Evolutionary conservation across 2,888 invertebrate species (phyloP).

Genomic region (Phaedon cochleariae): DNA sequence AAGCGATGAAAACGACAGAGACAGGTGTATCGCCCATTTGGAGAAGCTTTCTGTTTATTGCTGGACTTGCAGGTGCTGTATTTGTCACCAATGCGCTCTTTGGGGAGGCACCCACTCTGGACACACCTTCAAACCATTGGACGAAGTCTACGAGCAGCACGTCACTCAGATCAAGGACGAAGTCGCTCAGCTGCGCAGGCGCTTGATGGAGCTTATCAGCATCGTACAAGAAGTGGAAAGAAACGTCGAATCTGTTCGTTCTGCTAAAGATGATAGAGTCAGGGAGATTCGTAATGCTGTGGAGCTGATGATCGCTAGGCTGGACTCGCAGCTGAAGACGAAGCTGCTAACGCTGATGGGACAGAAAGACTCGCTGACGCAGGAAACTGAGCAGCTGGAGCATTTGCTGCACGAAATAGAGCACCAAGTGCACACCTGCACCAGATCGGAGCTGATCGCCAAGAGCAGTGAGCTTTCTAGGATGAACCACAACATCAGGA

Average conservation of each 20-base stretch:
- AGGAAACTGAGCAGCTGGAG: constrained; percentile 91
- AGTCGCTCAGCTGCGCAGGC: constrained; percentile 79
- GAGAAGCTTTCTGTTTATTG: constrained; percentile 93
- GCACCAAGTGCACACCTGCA: constrained; percentile 79
- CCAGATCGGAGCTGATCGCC: constrained; percentile 83
- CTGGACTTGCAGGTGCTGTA: constrained; percentile 88
- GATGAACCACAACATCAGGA: constrained; percentile 84
- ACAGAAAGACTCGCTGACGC: constrained; percentile 84
- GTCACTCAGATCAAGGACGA: constrained; percentile 87
- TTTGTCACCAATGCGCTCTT: constrained; percentile 93
- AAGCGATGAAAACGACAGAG: constrained; percentile 60
- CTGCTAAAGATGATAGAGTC: constrained; percentile 91
- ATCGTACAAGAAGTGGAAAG: constrained; percentile 93
- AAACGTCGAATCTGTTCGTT: constrained; percentile 89
- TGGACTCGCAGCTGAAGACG: constrained; percentile 89
- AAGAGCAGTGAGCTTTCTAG: constrained; percentile 81
- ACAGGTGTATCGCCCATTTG: constrained; percentile 84
- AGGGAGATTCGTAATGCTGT: constrained; percentile 92
- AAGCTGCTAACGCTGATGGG: constrained; percentile 89
- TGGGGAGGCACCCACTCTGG: constrained; percentile 94
- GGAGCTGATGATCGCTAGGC: constrained; percentile 89
- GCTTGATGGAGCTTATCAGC: constrained; percentile 86
- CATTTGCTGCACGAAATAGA: constrained; percentile 85
- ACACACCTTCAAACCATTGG: constrained; percentile 90
- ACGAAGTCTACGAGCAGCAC: constrained; percentile 90